phyloP scores from a whole-genome alignment of 2,113 vertebrate genomes.

The Leptodactylus fuscus region DNA sequence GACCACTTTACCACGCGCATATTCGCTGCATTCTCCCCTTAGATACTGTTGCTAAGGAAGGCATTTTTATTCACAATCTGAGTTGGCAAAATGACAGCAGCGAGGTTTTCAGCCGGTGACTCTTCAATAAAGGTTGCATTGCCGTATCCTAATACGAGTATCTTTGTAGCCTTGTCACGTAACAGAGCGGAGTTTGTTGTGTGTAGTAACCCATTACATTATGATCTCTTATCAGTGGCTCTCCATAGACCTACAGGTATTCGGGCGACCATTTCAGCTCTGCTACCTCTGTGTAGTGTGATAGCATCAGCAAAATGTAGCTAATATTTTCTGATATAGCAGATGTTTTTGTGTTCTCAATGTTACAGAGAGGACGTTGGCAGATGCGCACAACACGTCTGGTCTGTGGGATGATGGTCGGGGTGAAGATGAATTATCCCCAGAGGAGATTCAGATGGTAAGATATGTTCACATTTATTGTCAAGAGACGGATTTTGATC shows the following conservation, averaged over 20 bases:
- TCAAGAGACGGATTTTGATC: not conserved
- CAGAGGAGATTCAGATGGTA: constrained; percentile 98
- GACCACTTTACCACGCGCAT: not conserved
- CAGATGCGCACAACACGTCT: constrained; percentile 72
- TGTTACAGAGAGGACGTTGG: constrained; percentile 76
- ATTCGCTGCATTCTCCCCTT: not conserved
- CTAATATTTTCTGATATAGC: not conserved
- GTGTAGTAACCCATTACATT: not conserved
- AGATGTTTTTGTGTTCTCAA: not conserved
- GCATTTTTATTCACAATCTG: not conserved
- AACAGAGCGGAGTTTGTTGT: not conserved
- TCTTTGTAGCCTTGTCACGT: too few species aligned
- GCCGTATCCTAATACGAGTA: too few species aligned
- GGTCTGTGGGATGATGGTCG: constrained; percentile 82
- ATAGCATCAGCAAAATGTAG: too few species aligned
- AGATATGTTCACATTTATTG: not conserved
- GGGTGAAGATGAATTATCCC: constrained; percentile 91
- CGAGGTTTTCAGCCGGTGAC: not conserved
- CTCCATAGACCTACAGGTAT: too few species aligned
- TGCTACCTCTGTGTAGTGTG: not conserved
- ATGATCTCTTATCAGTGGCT: too few species aligned
- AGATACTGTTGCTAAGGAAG: not conserved
- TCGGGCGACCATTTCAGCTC: not conserved
- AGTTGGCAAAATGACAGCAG: not conserved
- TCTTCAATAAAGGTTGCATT: not conserved